Evolutionary conservation across 2,113 vertebrate genomes (phyloP).

Genomic region (Sclerurus mexicanus): DNA sequence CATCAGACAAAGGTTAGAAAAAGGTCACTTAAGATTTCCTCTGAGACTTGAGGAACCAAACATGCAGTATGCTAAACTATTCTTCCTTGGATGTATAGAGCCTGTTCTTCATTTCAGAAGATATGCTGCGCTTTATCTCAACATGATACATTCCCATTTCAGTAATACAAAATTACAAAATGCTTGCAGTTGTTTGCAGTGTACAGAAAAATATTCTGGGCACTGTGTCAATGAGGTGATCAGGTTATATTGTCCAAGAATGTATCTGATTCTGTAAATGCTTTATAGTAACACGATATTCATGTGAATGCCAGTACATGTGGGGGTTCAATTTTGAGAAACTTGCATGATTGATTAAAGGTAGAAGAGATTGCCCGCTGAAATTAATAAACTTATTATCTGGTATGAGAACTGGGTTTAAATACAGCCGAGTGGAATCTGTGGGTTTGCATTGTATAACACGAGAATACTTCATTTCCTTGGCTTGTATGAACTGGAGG

Average conservation of each 20-base stretch:
- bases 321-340: background rate
- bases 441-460: background rate
- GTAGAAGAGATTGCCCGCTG: background rate
- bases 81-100: background rate
- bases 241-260: background rate
- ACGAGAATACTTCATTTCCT: background rate
- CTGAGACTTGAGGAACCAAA: conserved; percentile 31
- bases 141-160: background rate
- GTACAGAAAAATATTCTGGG: background rate
- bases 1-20: conserved; percentile 68
- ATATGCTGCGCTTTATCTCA: background rate
- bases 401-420: background rate
- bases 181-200: background rate
- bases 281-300: background rate
- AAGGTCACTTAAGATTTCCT: conserved; percentile 60
- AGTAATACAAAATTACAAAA: background rate
- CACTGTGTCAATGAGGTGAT: background rate
- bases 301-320: background rate
- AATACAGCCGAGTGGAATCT: background rate
- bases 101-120: background rate
- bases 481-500: background rate
- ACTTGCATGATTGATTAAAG: background rate
- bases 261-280: background rate
- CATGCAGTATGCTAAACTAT: background rate
- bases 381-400: background rate